Percentiles rank a stretch among this genome's conserved stretches.
phyloP scores from a whole-genome alignment of 2,888 invertebrate genomes.

The Caenorhabditis auriculariae region DNA sequence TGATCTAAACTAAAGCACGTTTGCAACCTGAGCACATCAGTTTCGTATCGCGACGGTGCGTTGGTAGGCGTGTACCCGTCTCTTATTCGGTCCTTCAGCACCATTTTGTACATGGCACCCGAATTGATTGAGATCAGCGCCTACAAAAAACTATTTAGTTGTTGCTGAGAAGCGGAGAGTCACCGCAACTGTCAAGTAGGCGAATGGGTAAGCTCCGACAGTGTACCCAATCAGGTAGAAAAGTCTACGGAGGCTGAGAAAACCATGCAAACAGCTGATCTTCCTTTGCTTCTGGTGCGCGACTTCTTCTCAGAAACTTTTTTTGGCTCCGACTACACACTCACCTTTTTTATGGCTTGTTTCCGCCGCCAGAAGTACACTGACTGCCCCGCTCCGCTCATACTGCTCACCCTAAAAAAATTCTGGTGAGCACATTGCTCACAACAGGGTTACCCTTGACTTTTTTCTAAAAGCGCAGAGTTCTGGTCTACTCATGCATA shows the following conservation, averaged over 20 bases:
- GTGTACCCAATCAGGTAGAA: slow-evolving; percentile 46
- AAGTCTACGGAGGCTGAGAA: slow-evolving; percentile 47
- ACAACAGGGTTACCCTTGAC: too few relatives aligned
- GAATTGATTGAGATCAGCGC: slow-evolving; percentile 33
- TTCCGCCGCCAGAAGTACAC: too few relatives aligned
- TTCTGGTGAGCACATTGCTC: too few relatives aligned
- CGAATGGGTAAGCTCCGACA: slow-evolving; percentile 39
- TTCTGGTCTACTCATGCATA: too few relatives aligned
- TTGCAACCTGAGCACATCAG: slow-evolving; percentile 44
- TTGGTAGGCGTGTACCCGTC: slow-evolving; percentile 62
- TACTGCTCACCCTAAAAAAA: too few relatives aligned
- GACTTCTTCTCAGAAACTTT: slow-evolving; percentile 2
- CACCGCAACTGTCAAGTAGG: slow-evolving; percentile 37
- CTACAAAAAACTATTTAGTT: neutral
- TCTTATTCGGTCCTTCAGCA: slow-evolving; percentile 55
- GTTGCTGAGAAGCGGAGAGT: neutral
- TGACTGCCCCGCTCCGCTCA: too few relatives aligned
- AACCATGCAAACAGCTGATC: slow-evolving; percentile 34
- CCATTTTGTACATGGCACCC: slow-evolving; percentile 41
- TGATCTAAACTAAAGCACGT: neutral
- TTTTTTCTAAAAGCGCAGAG: too few relatives aligned
- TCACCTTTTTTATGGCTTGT: too few relatives aligned
- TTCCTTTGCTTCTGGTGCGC: slow-evolving; percentile 25
- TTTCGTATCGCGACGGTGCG: slow-evolving; percentile 59
- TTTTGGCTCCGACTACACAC: too few relatives aligned